Conservation (phyloP, 1,140 invertebrate species). For the Neodiprion lecontei region DNA sequence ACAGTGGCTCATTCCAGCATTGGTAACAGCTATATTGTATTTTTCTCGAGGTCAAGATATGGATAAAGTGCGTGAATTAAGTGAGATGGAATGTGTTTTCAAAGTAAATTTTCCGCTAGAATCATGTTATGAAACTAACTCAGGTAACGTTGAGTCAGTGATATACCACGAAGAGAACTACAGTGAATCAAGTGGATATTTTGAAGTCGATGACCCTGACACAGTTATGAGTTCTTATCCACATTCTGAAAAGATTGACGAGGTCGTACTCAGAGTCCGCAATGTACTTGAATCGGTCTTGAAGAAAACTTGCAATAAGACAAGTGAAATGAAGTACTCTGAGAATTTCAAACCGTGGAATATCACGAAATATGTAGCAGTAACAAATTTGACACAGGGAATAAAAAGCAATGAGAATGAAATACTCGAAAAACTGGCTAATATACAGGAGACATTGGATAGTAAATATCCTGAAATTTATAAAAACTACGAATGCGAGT, state of each 20-base stretch:
- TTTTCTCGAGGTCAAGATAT: conserved; percentile 23
- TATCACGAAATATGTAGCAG: background rate
- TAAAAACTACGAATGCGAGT: background rate
- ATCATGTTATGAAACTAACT: conserved; percentile 21
- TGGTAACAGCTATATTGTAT: conserved; percentile 30
- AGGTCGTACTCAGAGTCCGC: conserved; percentile 33
- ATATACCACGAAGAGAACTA: background rate
- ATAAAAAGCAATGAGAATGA: background rate
- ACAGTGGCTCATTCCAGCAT: conserved; percentile 37
- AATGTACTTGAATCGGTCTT: conserved; percentile 27
- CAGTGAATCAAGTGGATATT: conserved; percentile 7
- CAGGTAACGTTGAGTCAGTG: background rate
- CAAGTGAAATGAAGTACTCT: background rate
- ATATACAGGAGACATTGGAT: background rate
- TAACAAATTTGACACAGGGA: background rate
- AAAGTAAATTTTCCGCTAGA: conserved; percentile 29
- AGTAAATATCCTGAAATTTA: background rate
- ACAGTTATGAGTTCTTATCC: conserved; percentile 3
- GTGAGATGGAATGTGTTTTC: conserved; percentile 28
- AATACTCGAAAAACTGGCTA: background rate
- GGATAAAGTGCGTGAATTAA: background rate
- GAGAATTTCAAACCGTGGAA: conserved; percentile 11
- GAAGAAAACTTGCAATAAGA: conserved; percentile 19
- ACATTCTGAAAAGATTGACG: conserved; percentile 25
- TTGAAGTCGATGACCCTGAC: conserved; percentile 8